Evolutionary conservation across 2,888 invertebrate genomes (phyloP).

Genomic region (Pristionchus fissidentatus): DNA sequence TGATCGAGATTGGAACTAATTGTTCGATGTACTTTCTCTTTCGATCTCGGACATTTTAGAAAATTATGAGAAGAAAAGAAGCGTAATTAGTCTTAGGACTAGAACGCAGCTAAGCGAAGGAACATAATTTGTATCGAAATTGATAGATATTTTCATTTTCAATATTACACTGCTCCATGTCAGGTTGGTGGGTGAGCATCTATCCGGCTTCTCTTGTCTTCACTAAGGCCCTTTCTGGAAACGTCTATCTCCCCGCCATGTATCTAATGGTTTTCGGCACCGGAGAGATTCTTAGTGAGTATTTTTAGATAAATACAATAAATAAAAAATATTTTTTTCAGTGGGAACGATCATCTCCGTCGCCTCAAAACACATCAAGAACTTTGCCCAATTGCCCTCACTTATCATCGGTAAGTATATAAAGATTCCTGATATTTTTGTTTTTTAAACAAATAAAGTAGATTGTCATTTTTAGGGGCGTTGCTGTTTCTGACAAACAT

Average conservation of each 20-base stretch:
- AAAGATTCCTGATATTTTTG: no score
- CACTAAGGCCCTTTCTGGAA: neutral
- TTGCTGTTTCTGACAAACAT: neutral
- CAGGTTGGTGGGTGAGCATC: neutral
- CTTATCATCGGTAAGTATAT: neutral
- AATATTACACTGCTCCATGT: neutral
- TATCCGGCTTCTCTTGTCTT: neutral
- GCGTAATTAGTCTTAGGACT: no score
- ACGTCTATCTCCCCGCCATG: neutral
- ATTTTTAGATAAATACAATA: no score
- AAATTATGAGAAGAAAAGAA: no score
- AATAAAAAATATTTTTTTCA: neutral
- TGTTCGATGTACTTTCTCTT: no score
- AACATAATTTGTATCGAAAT: no score
- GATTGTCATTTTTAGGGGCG: neutral
- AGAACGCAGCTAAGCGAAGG: no score
- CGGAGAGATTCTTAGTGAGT: constrained; percentile 1
- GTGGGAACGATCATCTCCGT: neutral
- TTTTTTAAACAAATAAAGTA: no score
- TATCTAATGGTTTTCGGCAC: neutral
- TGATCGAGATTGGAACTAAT: no score
- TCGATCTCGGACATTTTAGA: no score
- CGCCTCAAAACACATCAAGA: neutral
- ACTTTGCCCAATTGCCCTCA: neutral
- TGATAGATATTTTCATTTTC: neutral